phyloP scores from a whole-genome alignment of 53 echinoderm and acorn worm genomes.

The Astropecten irregularis region DNA sequence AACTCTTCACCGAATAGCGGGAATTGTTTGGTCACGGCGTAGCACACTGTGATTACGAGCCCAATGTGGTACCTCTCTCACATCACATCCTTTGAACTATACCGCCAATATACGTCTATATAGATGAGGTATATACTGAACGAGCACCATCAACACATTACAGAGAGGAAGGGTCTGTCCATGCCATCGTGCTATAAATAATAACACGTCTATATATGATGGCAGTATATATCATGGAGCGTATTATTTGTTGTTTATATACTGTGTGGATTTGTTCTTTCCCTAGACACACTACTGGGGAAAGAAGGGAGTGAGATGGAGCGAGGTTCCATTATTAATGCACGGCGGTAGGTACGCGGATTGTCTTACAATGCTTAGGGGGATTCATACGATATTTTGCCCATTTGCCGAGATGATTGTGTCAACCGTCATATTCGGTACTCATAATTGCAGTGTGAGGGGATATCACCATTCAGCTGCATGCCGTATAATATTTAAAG shows the following conservation, averaged over 20 bases:
- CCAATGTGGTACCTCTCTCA: constrained; percentile 1
- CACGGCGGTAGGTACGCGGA: neutral
- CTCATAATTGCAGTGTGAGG: neutral
- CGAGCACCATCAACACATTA: too few species aligned
- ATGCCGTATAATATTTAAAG: too few species aligned
- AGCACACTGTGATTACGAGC: constrained; percentile 34
- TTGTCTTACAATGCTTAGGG: constrained; percentile 5
- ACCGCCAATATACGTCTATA: constrained; percentile 33
- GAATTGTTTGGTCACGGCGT: constrained; percentile 36
- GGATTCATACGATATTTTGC: constrained; percentile 27
- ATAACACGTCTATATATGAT: constrained; percentile 51
- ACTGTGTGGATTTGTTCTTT: too few species aligned
- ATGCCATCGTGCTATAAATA: neutral
- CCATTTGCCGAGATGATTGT: constrained; percentile 4
- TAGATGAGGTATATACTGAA: neutral
- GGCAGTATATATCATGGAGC: too few species aligned
- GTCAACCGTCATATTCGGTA: constrained; percentile 20
- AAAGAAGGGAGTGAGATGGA: too few species aligned
- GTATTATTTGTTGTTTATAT: too few species aligned
- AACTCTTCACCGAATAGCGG: neutral
- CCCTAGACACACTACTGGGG: too few species aligned
- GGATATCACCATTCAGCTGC: neutral
- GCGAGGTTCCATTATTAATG: too few species aligned
- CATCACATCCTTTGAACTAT: constrained; percentile 11
- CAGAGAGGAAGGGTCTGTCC: too few species aligned